Evolutionary conservation across 2,113 vertebrate genomes (phyloP), one percentile per base, ranked within the genome.

Genomic region (Chloropsis hardwickii): DNA sequence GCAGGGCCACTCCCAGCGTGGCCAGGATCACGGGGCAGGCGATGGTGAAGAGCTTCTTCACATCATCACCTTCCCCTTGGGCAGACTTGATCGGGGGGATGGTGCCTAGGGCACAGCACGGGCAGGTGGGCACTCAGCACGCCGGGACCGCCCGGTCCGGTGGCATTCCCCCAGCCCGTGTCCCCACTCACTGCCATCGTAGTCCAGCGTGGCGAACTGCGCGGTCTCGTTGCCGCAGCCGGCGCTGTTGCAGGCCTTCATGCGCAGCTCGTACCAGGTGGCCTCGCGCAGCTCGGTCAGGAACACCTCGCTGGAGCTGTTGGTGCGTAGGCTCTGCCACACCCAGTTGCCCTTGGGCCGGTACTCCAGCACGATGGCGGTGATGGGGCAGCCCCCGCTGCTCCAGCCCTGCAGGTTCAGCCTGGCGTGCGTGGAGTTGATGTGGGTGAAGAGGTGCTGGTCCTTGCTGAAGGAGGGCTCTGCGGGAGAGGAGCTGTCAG

Each of bases 401-500:
- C 98, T 99, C 99, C 99, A 99, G 62, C 99, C 99, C 96, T 99
- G 99, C 95, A 99, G 98, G 97, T 99, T 99, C 58, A 99, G 98
- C 84, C 99, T 97, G 56, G 99, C 99, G 14, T 99, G 99, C 12
- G 98, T 99, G 81, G 99, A 99, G 98, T 99, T 99, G 94, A 99
- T 98, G 97, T 99, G 99, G 31, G 99, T 99, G 96, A 99, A 99
- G 86, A 99, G 98, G 13, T 99, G 98, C 96, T 99, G 99, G 95
- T 99, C 99, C 97, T 99, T 99, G 97, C 99, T 99, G 97, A 99
- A 99, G 97, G 99, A 99, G 20, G 99, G 99, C 90, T 99, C 99
- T 99, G 93, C 4, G 31, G 94, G 86, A 81, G 7, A 45, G 56
- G 65, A 12, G 51, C 15, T 1, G 9, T 72, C 78, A 78, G 73